A percentile compares a stretch with the other conserved stretches of the same genome.
Evolutionary conservation across 1,140 invertebrate species (phyloP).

Genomic region (Lasioglossum albipes): DNA sequence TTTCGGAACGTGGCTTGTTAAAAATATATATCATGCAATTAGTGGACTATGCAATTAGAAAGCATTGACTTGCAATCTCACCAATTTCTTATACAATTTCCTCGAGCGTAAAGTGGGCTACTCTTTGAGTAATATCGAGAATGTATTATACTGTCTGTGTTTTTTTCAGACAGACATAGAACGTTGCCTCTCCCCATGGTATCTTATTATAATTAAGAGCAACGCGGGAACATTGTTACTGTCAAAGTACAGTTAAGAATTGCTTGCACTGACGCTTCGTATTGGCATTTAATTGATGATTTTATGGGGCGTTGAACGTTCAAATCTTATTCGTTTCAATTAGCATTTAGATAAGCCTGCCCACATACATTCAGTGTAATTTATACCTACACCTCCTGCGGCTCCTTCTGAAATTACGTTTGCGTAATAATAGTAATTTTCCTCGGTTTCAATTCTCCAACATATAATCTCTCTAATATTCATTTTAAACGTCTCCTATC

Average conservation of each 20-base stretch:
- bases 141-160: neutral
- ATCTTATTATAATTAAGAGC: conserved; percentile 7
- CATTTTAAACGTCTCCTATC: too few relatives aligned
- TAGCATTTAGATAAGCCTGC: neutral
- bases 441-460: too few relatives aligned
- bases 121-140: conserved; percentile 1
- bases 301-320: neutral
- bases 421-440: too few relatives aligned
- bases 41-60: conserved; percentile 20
- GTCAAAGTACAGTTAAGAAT: too few relatives aligned
- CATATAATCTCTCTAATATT: too few relatives aligned
- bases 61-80: conserved; percentile 10
- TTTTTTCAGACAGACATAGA: too few relatives aligned
- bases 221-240: neutral
- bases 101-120: conserved; percentile 22
- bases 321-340: neutral
- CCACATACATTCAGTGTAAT: too few relatives aligned
- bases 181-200: neutral
- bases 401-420: too few relatives aligned
- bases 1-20: neutral
- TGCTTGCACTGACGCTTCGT: neutral
- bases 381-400: too few relatives aligned
- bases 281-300: conserved; percentile 6
- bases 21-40: conserved; percentile 7
- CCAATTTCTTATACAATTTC: conserved; percentile 12